phyloP scores from a whole-genome alignment of 2,888 invertebrate species.

The Drosophila trichaetosa region DNA sequence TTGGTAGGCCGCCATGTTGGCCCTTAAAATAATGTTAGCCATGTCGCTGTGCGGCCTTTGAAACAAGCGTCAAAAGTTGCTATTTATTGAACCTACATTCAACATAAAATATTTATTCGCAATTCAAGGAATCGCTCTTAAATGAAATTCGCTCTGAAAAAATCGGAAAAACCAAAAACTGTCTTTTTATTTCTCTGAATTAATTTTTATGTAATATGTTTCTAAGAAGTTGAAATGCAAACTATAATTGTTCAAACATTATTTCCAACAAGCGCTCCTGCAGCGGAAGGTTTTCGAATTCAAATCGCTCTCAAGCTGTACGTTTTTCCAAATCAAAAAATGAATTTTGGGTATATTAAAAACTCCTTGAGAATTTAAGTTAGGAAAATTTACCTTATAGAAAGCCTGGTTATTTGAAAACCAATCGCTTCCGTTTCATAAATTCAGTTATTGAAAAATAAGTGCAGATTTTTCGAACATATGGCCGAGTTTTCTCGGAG shows the following conservation, averaged over 20 bases:
- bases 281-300: background rate
- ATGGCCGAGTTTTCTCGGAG: background rate
- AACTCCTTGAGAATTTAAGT: background rate
- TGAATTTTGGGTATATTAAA: background rate
- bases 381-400: background rate
- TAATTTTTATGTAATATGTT: background rate
- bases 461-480: background rate
- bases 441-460: background rate
- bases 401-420: background rate
- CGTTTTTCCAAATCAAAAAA: background rate
- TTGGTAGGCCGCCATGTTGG: slow-evolving; percentile 41
- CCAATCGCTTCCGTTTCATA: background rate
- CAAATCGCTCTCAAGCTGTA: background rate
- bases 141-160: background rate
- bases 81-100: slow-evolving; percentile 59
- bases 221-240: background rate
- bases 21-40: slow-evolving; percentile 57
- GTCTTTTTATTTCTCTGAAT: background rate
- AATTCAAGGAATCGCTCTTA: background rate
- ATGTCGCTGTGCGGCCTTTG: slow-evolving; percentile 30
- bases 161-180: background rate
- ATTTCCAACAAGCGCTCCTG: background rate
- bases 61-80: slow-evolving; percentile 66
- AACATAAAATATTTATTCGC: background rate
- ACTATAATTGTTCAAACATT: background rate